Base-by-base conservation (phyloP, 2,797 vertebrate species). In the Heteromormyrus szaboi region DNA sequence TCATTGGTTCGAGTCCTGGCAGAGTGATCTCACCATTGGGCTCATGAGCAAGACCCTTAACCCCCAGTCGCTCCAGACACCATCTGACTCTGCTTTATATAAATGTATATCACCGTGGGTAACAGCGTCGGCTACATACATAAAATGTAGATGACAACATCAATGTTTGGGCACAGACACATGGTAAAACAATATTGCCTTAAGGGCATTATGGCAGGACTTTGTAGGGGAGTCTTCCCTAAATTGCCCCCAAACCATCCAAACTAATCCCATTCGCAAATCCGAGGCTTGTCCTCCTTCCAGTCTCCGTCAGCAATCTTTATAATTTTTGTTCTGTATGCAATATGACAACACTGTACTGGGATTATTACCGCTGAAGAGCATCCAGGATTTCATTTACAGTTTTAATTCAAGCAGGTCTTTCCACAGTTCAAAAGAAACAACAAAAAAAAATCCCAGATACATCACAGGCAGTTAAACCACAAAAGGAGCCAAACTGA, bases 381-480 rank as follows among this genome's bases (percentile, higher is more conserved):
- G 41, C 17, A 44, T 81, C 19, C 41, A 72, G 68, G 76, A 46
- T 46, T 46, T 81, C 19, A 81, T 81, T 81, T 81, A 81, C 41
- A 81, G 76, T 46, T 81, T 81, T 81, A 81, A 81, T 81, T 81
- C 76, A 46, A 81, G 41, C 17, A n/a, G 76, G 76, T 81, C 76
- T 81, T 81, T 81, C 17, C 41, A 81, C 76, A 81, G 7, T 44
- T 46, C 76, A 46, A 22, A 46, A 46, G 76, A 81, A 81, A 81
- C 76, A 37, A 37, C 29, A 33, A 72, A 19, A 76, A 41, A 46
- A n/a, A 46, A 46, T 81, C 41, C 19, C 17, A 81, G 41, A 81
- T 81, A 44, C 76, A 81, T 81, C 76, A 81, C 76, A 46, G 76
- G 76, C 76, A 81, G 76, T 81, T 81, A 81, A 76, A 81, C 76